Evolutionary conservation across 1,140 invertebrate genomes (phyloP).

Genomic region (Atta texana): DNA sequence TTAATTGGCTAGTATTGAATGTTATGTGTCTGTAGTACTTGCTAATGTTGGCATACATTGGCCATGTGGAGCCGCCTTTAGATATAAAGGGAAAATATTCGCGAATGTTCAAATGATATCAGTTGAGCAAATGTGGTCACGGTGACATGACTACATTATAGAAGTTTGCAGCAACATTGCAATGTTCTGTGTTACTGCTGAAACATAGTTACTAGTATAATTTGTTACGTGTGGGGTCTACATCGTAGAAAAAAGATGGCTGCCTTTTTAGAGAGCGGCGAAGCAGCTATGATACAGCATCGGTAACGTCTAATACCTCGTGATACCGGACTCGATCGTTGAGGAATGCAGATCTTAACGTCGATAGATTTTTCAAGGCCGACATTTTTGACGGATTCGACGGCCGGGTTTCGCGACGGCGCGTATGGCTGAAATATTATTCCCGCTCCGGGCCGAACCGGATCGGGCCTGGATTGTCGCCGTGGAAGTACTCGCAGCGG

Average conservation of each 20-base stretch:
- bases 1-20: too few relatives aligned
- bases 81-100: neutral
- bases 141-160: too few relatives aligned
- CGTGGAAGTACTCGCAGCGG: conserved; percentile 76
- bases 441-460: conserved; percentile 38
- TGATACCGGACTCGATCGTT: neutral
- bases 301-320: neutral
- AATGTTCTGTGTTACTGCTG: too few relatives aligned
- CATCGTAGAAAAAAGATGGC: neutral
- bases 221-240: too few relatives aligned
- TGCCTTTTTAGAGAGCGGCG: neutral
- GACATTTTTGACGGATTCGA: conserved; percentile 52
- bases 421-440: conserved; percentile 69
- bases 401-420: neutral
- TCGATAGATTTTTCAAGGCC: conserved; percentile 62
- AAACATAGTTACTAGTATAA: too few relatives aligned
- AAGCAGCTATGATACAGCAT: neutral
- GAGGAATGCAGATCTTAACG: conserved; percentile 36
- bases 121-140: too few relatives aligned
- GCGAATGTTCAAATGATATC: neutral
- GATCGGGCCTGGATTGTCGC: conserved; percentile 68
- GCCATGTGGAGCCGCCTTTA: too few relatives aligned
- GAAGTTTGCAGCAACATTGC: too few relatives aligned
- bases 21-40: too few relatives aligned
- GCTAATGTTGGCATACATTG: too few relatives aligned